Percentiles rank a stretch among this genome's conserved stretches.
phyloP scores from a whole-genome alignment of 2,797 vertebrate species.

The Lateolabrax maculatus region DNA sequence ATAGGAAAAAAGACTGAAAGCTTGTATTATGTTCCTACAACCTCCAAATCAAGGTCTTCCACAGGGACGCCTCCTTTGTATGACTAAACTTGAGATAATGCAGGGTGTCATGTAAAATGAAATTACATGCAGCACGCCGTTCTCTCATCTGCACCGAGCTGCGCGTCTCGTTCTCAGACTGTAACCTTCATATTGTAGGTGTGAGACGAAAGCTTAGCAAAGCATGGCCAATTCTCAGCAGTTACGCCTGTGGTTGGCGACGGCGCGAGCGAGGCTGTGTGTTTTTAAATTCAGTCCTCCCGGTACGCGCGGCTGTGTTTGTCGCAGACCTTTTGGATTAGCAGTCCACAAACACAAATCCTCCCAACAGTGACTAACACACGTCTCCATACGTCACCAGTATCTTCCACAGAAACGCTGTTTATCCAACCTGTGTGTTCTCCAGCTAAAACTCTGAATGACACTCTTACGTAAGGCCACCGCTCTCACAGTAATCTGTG shows the following conservation, averaged over 20 bases:
- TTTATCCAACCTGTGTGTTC: conserved; percentile 36
- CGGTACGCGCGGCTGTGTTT: conserved; percentile 47
- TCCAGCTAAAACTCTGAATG: conserved; percentile 47
- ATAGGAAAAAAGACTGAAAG: conserved; percentile 36
- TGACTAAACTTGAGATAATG: conserved; percentile 68
- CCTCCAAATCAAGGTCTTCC: conserved; percentile 65
- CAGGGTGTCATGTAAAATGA: conserved; percentile 65
- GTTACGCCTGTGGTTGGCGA: conserved; percentile 25
- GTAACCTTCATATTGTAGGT: conserved; percentile 62
- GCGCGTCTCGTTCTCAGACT: conserved; percentile 45
- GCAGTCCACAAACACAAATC: conserved; percentile 56
- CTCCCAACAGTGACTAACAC: conserved; percentile 44
- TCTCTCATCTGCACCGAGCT: conserved; percentile 44
- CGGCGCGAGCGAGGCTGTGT: conserved; percentile 1
- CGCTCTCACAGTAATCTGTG: conserved; percentile 23
- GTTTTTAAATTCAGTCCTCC: conserved; percentile 46
- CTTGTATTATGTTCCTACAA: conserved; percentile 33
- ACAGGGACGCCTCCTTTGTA: conserved; percentile 59
- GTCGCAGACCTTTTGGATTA: conserved; percentile 59
- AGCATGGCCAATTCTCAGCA: conserved; percentile 62
- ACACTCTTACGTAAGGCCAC: conserved; percentile 58
- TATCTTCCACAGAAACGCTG: conserved; percentile 31
- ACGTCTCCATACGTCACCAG: conserved; percentile 29
- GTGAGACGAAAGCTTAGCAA: conserved; percentile 65
- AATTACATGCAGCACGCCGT: conserved; percentile 56